Evolutionary conservation across 2,888 invertebrate genomes (phyloP).

Genomic region (Trissoscelio sp.): DNA sequence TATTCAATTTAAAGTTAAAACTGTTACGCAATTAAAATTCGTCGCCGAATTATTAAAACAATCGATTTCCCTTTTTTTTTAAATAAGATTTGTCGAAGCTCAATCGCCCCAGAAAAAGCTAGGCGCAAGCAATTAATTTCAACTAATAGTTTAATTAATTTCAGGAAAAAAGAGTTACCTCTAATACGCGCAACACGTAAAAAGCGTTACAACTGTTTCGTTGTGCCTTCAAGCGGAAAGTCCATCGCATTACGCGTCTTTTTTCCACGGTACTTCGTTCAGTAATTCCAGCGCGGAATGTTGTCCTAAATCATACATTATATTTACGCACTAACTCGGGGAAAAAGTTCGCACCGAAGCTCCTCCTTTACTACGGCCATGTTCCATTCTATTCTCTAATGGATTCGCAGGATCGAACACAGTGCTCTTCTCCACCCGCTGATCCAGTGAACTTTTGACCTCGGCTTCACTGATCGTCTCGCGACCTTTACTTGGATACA

Average conservation of each 20-base stretch:
- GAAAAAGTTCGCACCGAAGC: slow-evolving; percentile 25
- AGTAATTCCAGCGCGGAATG: not conserved
- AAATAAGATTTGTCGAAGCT: no score
- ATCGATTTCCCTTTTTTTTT: no score
- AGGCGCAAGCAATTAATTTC: not conserved
- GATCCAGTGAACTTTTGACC: slow-evolving; percentile 70
- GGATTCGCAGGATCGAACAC: slow-evolving; percentile 67
- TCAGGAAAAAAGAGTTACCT: not conserved
- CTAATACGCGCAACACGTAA: not conserved
- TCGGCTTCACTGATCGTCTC: slow-evolving; percentile 64
- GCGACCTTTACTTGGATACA: slow-evolving; percentile 60
- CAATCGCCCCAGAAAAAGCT: not conserved
- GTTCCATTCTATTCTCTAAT: slow-evolving; percentile 62
- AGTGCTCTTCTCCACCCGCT: slow-evolving; percentile 63
- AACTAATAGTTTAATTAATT: no score
- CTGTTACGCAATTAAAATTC: no score
- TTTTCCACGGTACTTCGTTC: not conserved
- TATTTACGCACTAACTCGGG: slow-evolving; percentile 33
- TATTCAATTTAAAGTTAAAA: no score
- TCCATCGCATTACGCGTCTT: not conserved
- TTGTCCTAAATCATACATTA: slow-evolving; percentile 29
- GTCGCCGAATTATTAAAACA: not conserved
- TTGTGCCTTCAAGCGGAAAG: not conserved
- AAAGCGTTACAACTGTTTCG: not conserved
- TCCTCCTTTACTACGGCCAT: slow-evolving; percentile 24